Base-by-base conservation (phyloP, 2,797 vertebrate genomes). In the Chloroceryle amazona region DNA sequence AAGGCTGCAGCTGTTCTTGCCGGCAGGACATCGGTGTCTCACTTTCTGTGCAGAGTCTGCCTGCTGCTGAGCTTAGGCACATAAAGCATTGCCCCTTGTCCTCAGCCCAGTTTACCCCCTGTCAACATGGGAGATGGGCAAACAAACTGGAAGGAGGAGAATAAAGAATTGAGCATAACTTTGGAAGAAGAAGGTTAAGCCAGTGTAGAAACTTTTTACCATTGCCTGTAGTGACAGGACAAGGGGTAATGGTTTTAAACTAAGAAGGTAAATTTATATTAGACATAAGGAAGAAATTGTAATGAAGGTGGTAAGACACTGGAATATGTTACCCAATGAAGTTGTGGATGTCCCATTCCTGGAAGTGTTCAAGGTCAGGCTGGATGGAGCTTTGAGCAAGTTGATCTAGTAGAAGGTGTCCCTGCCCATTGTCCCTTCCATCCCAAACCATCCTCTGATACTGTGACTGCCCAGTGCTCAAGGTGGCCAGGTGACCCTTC, bases 21-120 rank as follows among this genome's bases (percentile, higher is more conserved):
- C 61, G 70, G 44, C 6, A 6, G 47, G 81, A 71, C 8, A 3
- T 15, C 3, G 5, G 5, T 12, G 47, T 47, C 55, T 62, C 57
- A 3, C 11, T 46, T 0, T 0, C 15, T 25, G 61, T 8, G 65
- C 39, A 49, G 22, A 89, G 42, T n/a, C 33, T 49, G 33, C 16
- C 33, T 1, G 3, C 10, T 11, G 41, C 25, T 0, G 2, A 68
- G n/a, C 46, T n/a, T 28, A 51, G 17, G 47, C 3, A 6, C 3
- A 29, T 62, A 47, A 84, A 47, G n/a, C 5, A 6, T 3, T 49
- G 67, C 10, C 31, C n/a, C 21, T 35, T 1, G 3, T 49, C 66
- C 78, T 61, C 18, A 6, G 46, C 19, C 29, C 0, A 0, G 15
- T 57, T 29, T 41, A 44, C 26, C 58, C 23, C 51, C 22, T 5